Base-by-base conservation (phyloP, 1,140 invertebrate genomes). In the Andrena cerasifolii region DNA sequence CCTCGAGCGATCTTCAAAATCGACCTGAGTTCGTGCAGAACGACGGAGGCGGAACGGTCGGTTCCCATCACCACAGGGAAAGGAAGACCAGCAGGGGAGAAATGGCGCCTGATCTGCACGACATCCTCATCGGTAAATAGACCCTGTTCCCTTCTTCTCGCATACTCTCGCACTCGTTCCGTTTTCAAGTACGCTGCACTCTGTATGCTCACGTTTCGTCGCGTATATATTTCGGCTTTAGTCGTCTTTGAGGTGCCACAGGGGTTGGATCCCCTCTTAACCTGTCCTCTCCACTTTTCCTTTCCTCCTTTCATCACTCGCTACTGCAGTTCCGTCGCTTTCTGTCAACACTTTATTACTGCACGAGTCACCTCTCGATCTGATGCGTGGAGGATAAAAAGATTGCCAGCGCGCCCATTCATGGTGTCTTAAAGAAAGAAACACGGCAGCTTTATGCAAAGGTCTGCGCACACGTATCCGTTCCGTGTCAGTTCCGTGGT, bases 21-120 rank as follows among this genome's bases (percentile, higher is more conserved):
- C 93, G 96, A 77, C 96, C 96, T 2, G 97, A 97, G 87, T 96
- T 97, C 53, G 95, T 97, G 1, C 97, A 97, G 87, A 97, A 97
- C 85, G 97, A 97, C 90, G 94, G 94, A 49, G 93, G 93, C 45
- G 96, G 96, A 45, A 94, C 94, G 8, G 94, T 95, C 85, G 94
- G 94, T 6, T 92, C 91, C 21, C 90, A 93, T 53, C 88, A 94
- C 83, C 90, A 93, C 51, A 89, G 94, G 18, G 94, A 95, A 3
- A 93, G 95, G 14, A 95, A 96, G 85, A 94, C 93, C 51, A 58
- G 61, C 66, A 93, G 95, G 28, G 94, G 95, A 47, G 94, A 95
- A 56, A 91, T 93, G 75, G 89, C 94, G 36, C 92, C 94, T 0
- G 96, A 96, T 91, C 89, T 96, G n/a, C 95, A 95, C 36, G 96